Evolutionary conservation across 2,888 invertebrate genomes (phyloP).

Genomic region (Xylota segnis): DNA sequence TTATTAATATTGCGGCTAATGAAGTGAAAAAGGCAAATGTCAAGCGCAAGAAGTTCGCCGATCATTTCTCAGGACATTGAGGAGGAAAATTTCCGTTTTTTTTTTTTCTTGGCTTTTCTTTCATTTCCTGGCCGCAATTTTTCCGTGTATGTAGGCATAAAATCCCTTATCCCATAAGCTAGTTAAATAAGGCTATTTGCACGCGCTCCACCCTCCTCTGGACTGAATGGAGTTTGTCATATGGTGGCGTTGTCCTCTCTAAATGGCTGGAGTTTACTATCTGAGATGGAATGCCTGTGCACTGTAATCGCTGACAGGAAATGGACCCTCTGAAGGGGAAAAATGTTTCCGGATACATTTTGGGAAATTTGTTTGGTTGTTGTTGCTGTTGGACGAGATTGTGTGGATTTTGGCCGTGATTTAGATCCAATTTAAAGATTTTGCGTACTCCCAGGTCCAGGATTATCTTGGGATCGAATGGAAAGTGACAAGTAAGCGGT

Average conservation of each 20-base stretch:
- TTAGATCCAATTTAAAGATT: conserved; percentile 75
- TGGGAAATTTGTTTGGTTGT: conserved; percentile 50
- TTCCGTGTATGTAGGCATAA: conserved; percentile 41
- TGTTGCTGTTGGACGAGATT: conserved; percentile 48
- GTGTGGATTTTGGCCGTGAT: conserved; percentile 61
- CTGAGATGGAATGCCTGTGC: conserved; percentile 54
- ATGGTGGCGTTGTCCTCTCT: conserved; percentile 48
- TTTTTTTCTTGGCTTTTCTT: background rate
- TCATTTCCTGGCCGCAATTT: conserved; percentile 21
- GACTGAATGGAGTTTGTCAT: conserved; percentile 51
- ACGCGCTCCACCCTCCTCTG: conserved; percentile 56
- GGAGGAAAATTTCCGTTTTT: conserved; percentile 25
- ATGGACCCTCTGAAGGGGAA: conserved; percentile 73
- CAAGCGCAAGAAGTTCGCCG: conserved; percentile 63
- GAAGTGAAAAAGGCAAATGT: conserved; percentile 74
- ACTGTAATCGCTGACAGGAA: conserved; percentile 71
- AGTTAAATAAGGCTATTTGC: conserved; percentile 76
- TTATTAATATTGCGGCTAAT: conserved; percentile 72
- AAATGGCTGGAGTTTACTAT: conserved; percentile 55
- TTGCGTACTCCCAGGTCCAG: conserved; percentile 40
- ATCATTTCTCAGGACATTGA: conserved; percentile 53
- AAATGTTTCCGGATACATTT: conserved; percentile 69
- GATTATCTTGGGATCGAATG: conserved; percentile 31
- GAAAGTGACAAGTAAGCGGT: conserved; percentile 70
- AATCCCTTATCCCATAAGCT: conserved; percentile 67